Evolutionary conservation across 1,140 invertebrate genomes (phyloP).

Genomic region (Aphis gossypii): DNA sequence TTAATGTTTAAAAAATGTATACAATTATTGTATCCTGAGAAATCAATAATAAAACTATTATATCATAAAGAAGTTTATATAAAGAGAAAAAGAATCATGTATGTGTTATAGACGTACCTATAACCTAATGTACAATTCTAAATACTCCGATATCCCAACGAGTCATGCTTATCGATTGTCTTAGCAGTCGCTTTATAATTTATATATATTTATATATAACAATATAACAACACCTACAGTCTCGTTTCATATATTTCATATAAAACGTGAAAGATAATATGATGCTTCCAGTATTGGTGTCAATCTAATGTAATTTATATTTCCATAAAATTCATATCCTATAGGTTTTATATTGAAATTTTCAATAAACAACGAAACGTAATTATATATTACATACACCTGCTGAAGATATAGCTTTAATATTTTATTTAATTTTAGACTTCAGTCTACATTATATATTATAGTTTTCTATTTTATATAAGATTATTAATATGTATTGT

Average conservation of each 20-base stretch:
- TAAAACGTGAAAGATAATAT: not conserved
- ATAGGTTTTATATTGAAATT: not conserved
- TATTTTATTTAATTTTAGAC: not conserved
- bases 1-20: not conserved
- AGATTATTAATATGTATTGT: not conserved
- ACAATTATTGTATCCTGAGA: not conserved
- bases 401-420: not conserved
- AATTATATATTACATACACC: not conserved
- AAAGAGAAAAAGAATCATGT: not conserved
- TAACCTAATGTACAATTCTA: not conserved
- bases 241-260: not conserved
- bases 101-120: not conserved
- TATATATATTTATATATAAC: too few species aligned
- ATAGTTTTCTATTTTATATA: not conserved
- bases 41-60: not conserved
- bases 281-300: not conserved
- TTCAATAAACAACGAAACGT: not conserved
- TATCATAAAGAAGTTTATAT: not conserved
- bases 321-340: not conserved
- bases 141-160: not conserved
- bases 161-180: not conserved
- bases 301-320: not conserved
- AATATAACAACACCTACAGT: not conserved
- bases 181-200: not conserved
- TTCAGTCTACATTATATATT: not conserved